Evolutionary conservation across 1,140 invertebrate genomes (phyloP).

Genomic region (Aleiodes sp.): DNA sequence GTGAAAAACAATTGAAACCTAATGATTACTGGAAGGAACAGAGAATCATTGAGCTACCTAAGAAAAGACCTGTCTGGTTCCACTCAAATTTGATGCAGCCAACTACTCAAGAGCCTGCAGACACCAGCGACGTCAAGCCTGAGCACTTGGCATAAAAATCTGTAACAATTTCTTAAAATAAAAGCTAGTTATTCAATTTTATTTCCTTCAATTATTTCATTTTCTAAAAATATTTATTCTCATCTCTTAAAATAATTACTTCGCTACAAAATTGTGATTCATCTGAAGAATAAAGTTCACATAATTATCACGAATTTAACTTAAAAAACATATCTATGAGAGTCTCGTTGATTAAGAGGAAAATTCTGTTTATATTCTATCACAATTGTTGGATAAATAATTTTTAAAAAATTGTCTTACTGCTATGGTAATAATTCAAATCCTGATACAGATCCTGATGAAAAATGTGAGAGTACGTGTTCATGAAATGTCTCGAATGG

Average conservation of each 20-base stretch:
- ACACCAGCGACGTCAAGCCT: slow-evolving; percentile 76
- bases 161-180: slow-evolving; percentile 9
- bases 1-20: slow-evolving; percentile 72
- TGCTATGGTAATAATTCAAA: slow-evolving; percentile 42
- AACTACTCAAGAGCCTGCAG: slow-evolving; percentile 73
- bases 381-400: neutral
- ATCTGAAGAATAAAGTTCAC: too few species aligned
- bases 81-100: slow-evolving; percentile 82
- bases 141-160: slow-evolving; percentile 72
- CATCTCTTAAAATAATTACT: too few species aligned
- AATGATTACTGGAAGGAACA: slow-evolving; percentile 70
- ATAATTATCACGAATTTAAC: neutral
- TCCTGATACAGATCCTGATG: slow-evolving; percentile 45
- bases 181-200: neutral
- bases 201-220: too few species aligned
- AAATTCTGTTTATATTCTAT: neutral
- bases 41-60: slow-evolving; percentile 78
- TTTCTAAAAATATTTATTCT: too few species aligned
- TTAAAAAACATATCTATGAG: neutral
- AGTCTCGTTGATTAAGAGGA: neutral
- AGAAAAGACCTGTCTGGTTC: slow-evolving; percentile 81
- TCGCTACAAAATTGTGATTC: too few species aligned
- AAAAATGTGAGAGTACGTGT: slow-evolving; percentile 65
- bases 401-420: neutral
- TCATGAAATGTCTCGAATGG: slow-evolving; percentile 62